Evolutionary conservation across 1,140 invertebrate genomes (phyloP), one percentile per base, ranked within the genome.

Genomic region (Lordiphosa stackelbergi): DNA sequence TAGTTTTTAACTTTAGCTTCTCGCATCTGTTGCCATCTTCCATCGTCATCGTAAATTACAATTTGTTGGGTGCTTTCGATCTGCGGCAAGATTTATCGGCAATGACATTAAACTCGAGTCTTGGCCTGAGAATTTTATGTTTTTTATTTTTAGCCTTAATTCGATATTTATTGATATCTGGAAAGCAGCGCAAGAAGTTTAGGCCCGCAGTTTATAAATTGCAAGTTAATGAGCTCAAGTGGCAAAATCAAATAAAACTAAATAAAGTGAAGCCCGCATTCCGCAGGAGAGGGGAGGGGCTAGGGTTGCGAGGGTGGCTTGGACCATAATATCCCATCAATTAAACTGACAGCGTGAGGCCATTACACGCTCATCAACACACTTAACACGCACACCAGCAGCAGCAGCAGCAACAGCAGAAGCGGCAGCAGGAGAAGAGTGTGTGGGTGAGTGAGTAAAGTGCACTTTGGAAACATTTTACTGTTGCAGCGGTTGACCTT

Each of bases 351-450:
- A 75, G 66, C 56, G 41, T 43, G 58, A 53, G 62, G 45, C 62
- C 57, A 75, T 75, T 75, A 77, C 61, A 75, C 72, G 73, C 73
- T 75, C 72, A 75, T 75, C 73, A 77, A 71, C 64, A 65, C 72
- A 71, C 66, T 77, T 71, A 57, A 53, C 53, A 46, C 63, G 37
- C 19, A 42, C 12, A 40, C 34, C n/a, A 42, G 45, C 53, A 45
- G 34, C 28, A 37, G 43, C 19, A 19, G 19, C 19, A 19, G 19
- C 19, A 16, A 2, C 16, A 34, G n/a, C 19, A 24, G 35, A 57
- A 52, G 19, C 16, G 42, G 11, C 16, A 53, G 11, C 22, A 1
- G 2, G 1, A 43, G 19, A 4, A 22, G 22, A 5, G 22, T 24
- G 5, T 24, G 11, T 40, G 36, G 45, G 24, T 48, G 36, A 11